Base-by-base conservation (phyloP, 2,888 invertebrate genomes). In the Macrosoma leucophasiata region DNA sequence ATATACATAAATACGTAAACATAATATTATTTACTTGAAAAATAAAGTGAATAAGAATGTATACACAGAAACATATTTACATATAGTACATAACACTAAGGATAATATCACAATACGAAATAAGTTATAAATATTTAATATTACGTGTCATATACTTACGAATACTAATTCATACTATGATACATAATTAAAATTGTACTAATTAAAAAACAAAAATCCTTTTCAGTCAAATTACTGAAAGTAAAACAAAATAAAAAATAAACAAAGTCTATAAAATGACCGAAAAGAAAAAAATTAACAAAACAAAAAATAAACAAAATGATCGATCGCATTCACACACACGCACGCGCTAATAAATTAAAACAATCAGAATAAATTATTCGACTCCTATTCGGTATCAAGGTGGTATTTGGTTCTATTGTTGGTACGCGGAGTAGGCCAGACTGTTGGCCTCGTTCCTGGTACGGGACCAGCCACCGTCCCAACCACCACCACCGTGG, bases 381-480 rank as follows among this genome's bases (percentile, higher is more conserved):
- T 50, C 50, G 37, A 41, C 40, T 33, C 26, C n/a, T n/a, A n/a
- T n/a, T 39, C 29, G 41, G 36, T 37, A 46, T 52, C 49, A 55
- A 53, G 62, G 66, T 63, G 62, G 62, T 61, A n/a, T n/a, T n/a
- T n/a, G n/a, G 39, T 39, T 27, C 44, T 50, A 52, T 61, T 62
- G 72, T 35, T 68, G 70, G 52, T 84, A 77, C 5, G 67, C 78
- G 1, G 81, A 75, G 41, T 84, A 84, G 1, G 84, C 82, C 36
- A 82, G 31, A 45, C 60, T 73, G 34, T 60, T 70, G 14, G 59
- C 79, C n/a, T 78, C 82, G 2, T 70, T 74, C 33, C 64, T 67
- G 1, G 79, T 72, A 2, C 82, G 57, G 4, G 79, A 74, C 82
- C 82, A 82, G 11, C 81, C 82, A 5, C 69, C 60, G 32, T 79